Evolutionary conservation across 2,888 invertebrate species (phyloP), one percentile per base, ranked within the genome.

Genomic region (Sceliomorpha sp.): DNA sequence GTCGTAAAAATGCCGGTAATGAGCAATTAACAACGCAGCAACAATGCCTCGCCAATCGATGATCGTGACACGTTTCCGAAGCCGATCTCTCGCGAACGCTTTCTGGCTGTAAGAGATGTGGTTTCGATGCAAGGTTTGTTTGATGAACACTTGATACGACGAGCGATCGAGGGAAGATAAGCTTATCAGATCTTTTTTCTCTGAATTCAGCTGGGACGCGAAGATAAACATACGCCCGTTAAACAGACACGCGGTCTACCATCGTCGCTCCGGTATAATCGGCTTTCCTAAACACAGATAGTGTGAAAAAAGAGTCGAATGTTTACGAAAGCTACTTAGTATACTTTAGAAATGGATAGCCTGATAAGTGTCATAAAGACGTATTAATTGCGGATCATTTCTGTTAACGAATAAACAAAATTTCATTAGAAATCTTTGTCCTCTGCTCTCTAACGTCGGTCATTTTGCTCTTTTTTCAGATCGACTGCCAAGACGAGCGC

Each of bases 401-500:
- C n/a, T n/a, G n/a, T n/a, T n/a, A n/a, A n/a, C n/a, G n/a, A n/a
- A n/a, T n/a, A n/a, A n/a, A n/a, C n/a, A n/a, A n/a, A n/a, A n/a
- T n/a, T n/a, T n/a, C n/a, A n/a, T n/a, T n/a, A n/a, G n/a, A n/a
- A n/a, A n/a, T n/a, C n/a, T n/a, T n/a, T n/a, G n/a, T n/a, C n/a
- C n/a, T n/a, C n/a, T n/a, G n/a, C n/a, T n/a, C n/a, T n/a, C n/a
- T n/a, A n/a, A n/a, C n/a, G n/a, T n/a, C n/a, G n/a, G n/a, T n/a
- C n/a, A n/a, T n/a, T n/a, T n/a, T n/a, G n/a, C n/a, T n/a, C n/a
- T n/a, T n/a, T n/a, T 75, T 75, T 1, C 76, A 88, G 88, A 87
- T 78, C 88, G 88, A 27, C 58, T 85, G 45, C 88, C 87, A 5
- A 81, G 88, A 48, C 78, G 86, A 64, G 68, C 78, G 7, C 81